Base-by-base conservation (phyloP, 2,888 invertebrate genomes). In the Eustalomyia histrio region DNA sequence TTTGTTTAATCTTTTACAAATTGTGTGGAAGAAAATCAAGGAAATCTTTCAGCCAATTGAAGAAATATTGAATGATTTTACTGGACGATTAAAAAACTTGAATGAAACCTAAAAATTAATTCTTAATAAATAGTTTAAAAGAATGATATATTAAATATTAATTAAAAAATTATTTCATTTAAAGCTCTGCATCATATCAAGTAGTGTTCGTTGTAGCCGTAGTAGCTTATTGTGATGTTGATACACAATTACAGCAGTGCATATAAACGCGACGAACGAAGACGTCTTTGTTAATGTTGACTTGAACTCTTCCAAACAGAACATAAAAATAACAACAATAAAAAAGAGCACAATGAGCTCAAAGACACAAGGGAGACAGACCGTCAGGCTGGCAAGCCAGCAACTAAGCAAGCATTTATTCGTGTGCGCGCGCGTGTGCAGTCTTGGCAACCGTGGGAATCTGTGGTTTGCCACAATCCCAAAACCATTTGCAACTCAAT, bases 391-490 rank as follows among this genome's bases (percentile, higher is more conserved):
- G 64, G 60, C 55, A 67, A 76, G 39, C 16, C 61, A 57, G 35
- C 63, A 61, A n/a, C n/a, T n/a, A 53, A 73, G 63, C 69, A 74
- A 76, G 53, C 76, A 81, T 74, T 81, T 81, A 63, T 82, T 68
- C 81, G 83, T 83, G 80, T 78, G 76, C 83, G 80, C 84, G 86
- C 85, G 86, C 84, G 86, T 85, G 86, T 84, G 83, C 78, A 76
- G 76, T 76, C 81, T 83, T 83, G 82, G 85, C 79, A 84, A 85
- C 84, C 86, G 86, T 86, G 86, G 86, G 86, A 86, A 86, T 84
- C 84, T 83, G 84, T 83, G 83, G 86, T 85, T 85, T 84, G 86
- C 85, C 86, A 85, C 85, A 85, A 86, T 86, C 86, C 86, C 86
- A 86, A 86, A 86, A 86, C 86, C 84, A 86, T 86, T 86, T 84